Percentiles rank a stretch among this genome's conserved stretches.
Evolutionary conservation across 2,113 vertebrate species (phyloP).

Genomic region (Cryptomyrus ogoouensis): DNA sequence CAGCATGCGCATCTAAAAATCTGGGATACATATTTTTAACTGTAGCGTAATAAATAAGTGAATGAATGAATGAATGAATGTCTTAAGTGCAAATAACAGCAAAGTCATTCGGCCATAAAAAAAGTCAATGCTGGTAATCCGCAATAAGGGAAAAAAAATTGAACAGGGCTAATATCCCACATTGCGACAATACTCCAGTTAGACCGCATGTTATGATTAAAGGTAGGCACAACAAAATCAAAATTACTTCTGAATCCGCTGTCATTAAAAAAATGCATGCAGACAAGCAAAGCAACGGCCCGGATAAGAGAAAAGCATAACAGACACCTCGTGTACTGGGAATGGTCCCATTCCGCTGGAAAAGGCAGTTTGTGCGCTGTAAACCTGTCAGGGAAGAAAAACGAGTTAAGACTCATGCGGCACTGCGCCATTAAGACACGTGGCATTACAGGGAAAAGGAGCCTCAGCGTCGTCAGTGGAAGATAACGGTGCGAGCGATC

Average conservation of each 20-base stretch:
- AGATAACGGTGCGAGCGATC: not conserved
- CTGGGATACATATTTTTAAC: not conserved
- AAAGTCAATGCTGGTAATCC: not conserved
- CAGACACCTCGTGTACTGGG: conserved; percentile 69
- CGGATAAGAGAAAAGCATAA: conserved; percentile 1
- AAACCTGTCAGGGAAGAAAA: conserved; percentile 30
- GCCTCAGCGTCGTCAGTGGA: not conserved
- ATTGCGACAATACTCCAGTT: not conserved
- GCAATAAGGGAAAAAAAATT: not conserved
- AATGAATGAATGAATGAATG: not conserved
- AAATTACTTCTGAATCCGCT: not conserved
- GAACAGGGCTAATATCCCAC: not conserved
- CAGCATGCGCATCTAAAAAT: not conserved
- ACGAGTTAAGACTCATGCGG: conserved; percentile 22
- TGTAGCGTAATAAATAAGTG: not conserved
- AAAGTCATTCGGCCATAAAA: not conserved
- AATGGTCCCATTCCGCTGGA: conserved; percentile 78
- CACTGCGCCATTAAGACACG: conserved; percentile 32
- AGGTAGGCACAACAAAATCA: not conserved
- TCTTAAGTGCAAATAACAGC: not conserved
- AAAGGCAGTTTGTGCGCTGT: conserved; percentile 21
- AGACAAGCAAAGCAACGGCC: not conserved
- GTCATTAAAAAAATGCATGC: not conserved
- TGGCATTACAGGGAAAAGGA: not conserved
- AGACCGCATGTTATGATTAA: not conserved